Evolutionary conservation across 2,113 vertebrate species (phyloP).

Genomic region (Haplotaxodon microlepis): DNA sequence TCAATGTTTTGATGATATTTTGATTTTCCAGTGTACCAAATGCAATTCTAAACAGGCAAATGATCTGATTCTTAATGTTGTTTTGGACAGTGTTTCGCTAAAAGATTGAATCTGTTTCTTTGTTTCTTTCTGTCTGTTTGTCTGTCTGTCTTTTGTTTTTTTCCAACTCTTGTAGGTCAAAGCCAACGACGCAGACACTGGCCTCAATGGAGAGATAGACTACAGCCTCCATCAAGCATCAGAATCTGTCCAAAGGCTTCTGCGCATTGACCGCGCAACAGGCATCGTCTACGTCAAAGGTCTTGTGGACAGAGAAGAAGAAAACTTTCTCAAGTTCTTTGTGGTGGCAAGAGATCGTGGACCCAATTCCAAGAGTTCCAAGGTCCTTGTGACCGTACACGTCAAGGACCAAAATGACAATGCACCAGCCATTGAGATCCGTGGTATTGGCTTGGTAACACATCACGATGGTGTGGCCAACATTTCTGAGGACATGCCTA

Average conservation of each 20-base stretch:
- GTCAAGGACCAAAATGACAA: conserved; percentile 95
- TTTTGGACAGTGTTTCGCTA: not conserved
- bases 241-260: conserved; percentile 81
- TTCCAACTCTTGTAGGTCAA: conserved; percentile 73
- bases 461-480: conserved; percentile 92
- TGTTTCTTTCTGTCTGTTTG: not conserved
- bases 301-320: conserved; percentile 88
- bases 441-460: conserved; percentile 89
- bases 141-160: not conserved
- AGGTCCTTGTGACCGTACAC: conserved; percentile 81
- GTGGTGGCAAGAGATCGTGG: conserved; percentile 90
- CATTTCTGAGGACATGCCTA: conserved; percentile 92
- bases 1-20: not conserved
- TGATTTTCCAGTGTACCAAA: not conserved
- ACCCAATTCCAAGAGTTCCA: conserved; percentile 84
- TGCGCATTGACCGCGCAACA: conserved; percentile 83
- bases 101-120: not conserved
- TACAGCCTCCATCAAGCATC: conserved; percentile 88
- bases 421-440: conserved; percentile 85
- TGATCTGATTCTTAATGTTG: not conserved
- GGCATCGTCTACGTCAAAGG: conserved; percentile 93
- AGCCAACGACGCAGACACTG: conserved; percentile 90
- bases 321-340: conserved; percentile 84
- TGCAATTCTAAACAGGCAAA: not conserved
- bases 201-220: conserved; percentile 86